Evolutionary conservation across 2,888 invertebrate species (phyloP).

Genomic region (Scaptomyza tumidula): DNA sequence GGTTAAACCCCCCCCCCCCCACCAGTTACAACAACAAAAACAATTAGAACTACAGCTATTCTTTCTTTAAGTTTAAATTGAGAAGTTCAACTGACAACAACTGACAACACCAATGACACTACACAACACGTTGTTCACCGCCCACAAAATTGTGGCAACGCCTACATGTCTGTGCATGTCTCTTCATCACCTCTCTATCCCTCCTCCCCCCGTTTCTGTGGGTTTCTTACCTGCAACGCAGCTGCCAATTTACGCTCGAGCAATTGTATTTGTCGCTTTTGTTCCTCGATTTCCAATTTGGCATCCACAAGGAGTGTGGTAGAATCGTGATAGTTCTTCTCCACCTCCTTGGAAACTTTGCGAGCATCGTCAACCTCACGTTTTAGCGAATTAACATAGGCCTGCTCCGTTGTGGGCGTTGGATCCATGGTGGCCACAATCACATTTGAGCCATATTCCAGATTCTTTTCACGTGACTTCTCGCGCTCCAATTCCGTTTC

Average conservation of each 20-base stretch:
- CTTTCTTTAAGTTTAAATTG: conserved; percentile 22
- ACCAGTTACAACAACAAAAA: conserved; percentile 16
- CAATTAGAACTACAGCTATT: background rate
- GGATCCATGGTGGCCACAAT: conserved; percentile 81
- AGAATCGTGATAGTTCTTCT: conserved; percentile 91
- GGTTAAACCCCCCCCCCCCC: conserved; percentile 21
- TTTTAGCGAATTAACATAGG: conserved; percentile 89
- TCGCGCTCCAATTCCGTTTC: conserved; percentile 93
- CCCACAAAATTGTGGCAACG: conserved; percentile 2
- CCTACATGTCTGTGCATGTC: conserved; percentile 3
- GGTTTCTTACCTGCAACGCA: conserved; percentile 86
- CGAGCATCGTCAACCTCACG: conserved; percentile 91
- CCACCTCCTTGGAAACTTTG: conserved; percentile 91
- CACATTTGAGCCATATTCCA: conserved; percentile 80
- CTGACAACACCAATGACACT: conserved; percentile 76
- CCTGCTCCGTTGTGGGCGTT: conserved; percentile 86
- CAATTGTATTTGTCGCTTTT: conserved; percentile 90
- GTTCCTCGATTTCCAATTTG: conserved; percentile 91
- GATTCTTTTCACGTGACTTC: conserved; percentile 83
- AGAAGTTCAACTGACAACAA: conserved; percentile 66
- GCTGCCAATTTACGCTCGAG: conserved; percentile 91
- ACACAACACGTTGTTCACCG: conserved; percentile 52
- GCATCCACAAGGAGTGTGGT: conserved; percentile 91
- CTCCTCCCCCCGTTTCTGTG: background rate
- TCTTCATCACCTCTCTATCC: background rate